These are phyloP conservation scores for Pygoscelis adeliae DNA, from an alignment of 2,113 vertebrate genomes.

Conservation along the genomic window DNA sequence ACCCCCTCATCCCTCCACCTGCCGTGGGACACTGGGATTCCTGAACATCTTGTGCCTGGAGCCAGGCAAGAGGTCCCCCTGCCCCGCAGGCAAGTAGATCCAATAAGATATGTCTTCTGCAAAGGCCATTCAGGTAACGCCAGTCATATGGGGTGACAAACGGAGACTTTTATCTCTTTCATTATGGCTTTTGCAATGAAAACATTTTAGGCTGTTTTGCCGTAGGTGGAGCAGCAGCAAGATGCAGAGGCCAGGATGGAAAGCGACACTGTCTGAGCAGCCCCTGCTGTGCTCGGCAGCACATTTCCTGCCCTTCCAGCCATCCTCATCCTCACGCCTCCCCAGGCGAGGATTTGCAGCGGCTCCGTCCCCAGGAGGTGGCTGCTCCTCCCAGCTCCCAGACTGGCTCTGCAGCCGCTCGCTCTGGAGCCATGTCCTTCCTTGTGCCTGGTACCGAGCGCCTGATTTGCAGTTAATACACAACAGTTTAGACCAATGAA, in stretches of 20 bases:
- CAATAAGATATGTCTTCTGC: neutral
- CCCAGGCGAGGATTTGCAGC: fast-evolving
- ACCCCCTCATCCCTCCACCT: neutral
- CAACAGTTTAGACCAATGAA: neutral
- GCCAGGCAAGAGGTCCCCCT: neutral
- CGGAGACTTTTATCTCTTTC: fast-evolving
- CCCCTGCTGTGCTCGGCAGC: neutral
- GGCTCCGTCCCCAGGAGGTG: neutral
- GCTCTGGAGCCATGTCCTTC: fast-evolving
- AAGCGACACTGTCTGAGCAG: neutral
- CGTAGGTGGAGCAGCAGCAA: neutral
- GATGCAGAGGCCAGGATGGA: neutral
- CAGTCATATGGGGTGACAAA: neutral
- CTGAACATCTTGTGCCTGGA: neutral
- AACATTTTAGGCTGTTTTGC: neutral
- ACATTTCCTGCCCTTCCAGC: neutral
- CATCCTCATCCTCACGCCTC: neutral
- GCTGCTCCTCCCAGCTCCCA: neutral
- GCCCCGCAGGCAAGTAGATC: neutral
- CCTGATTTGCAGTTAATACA: neutral
- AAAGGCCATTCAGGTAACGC: neutral
- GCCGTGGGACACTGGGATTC: neutral
- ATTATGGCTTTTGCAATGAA: neutral
- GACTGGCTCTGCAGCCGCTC: fast-evolving
- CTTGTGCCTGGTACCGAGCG: neutral